Evolutionary conservation across 2,888 invertebrate genomes (phyloP).

Genomic region (Diachrysia chrysitis): DNA sequence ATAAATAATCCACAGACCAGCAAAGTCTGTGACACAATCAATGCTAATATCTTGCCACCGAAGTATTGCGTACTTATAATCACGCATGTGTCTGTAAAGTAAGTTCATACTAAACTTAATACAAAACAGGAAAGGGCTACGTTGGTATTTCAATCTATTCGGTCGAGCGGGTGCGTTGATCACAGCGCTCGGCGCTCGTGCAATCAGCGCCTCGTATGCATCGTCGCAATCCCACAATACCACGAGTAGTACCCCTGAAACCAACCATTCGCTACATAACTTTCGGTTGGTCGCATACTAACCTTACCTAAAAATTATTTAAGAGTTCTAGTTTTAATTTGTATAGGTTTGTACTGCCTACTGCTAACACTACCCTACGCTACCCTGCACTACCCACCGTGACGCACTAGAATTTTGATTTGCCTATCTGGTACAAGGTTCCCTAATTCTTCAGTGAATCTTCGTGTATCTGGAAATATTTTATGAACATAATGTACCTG

Average conservation of each 20-base stretch:
- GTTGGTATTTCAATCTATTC: conserved; percentile 60
- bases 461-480: no score
- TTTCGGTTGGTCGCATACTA: conserved; percentile 17
- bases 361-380: no score
- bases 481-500: no score
- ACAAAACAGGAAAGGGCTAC: conserved; percentile 27
- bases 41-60: no score
- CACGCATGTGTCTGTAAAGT: neutral
- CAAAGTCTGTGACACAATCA: no score
- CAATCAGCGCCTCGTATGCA: conserved; percentile 75
- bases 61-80: neutral
- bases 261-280: conserved; percentile 29
- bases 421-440: no score
- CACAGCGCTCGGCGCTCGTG: conserved; percentile 51
- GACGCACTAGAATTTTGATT: no score
- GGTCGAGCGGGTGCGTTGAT: conserved; percentile 62
- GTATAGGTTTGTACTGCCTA: no score
- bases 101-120: conserved; percentile 6
- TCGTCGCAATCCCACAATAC: conserved; percentile 68
- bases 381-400: no score
- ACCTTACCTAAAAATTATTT: neutral
- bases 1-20: no score
- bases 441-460: no score
- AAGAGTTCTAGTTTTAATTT: neutral
- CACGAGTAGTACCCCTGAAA: conserved; percentile 31